phyloP scores from a whole-genome alignment of 2,113 vertebrate genomes.

The Cololabis saira region DNA sequence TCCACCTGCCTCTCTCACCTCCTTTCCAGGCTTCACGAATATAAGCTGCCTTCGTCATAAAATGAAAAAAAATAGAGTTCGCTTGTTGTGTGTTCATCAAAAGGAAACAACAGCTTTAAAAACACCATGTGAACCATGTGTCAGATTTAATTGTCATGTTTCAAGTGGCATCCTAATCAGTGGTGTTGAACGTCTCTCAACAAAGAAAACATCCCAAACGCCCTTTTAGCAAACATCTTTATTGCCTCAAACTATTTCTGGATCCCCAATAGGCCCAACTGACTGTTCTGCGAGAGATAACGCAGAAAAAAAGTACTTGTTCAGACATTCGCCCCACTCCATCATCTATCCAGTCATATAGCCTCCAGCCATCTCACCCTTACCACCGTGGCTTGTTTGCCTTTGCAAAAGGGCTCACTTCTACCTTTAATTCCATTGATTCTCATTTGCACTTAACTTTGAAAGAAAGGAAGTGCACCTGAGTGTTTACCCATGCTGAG shows the following conservation, averaged over 20 bases:
- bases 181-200: conserved; percentile 25
- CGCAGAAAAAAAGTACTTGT: conserved; percentile 44
- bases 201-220: conserved; percentile 46
- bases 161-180: conserved; percentile 49
- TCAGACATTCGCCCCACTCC: conserved; percentile 40
- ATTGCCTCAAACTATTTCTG: conserved; percentile 65
- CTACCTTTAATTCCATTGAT: conserved; percentile 76
- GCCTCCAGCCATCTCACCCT: conserved; percentile 76
- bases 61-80: background rate
- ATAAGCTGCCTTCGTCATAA: conserved; percentile 9
- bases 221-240: conserved; percentile 56
- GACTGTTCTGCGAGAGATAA: conserved; percentile 55
- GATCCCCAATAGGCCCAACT: conserved; percentile 49
- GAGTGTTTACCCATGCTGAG: conserved; percentile 71
- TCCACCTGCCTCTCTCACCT: conserved; percentile 69
- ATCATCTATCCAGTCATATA: conserved; percentile 27
- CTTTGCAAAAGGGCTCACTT: conserved; percentile 47
- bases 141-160: conserved; percentile 53
- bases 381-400: conserved; percentile 63
- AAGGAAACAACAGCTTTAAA: background rate
- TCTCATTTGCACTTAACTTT: conserved; percentile 72
- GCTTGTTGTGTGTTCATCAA: conserved; percentile 11
- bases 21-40: conserved; percentile 17
- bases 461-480: conserved; percentile 69
- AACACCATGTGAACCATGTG: conserved; percentile 16